Conservation (phyloP, 30 jellyfish, hydroid and myxozoan species). For the Mastigias papua region DNA sequence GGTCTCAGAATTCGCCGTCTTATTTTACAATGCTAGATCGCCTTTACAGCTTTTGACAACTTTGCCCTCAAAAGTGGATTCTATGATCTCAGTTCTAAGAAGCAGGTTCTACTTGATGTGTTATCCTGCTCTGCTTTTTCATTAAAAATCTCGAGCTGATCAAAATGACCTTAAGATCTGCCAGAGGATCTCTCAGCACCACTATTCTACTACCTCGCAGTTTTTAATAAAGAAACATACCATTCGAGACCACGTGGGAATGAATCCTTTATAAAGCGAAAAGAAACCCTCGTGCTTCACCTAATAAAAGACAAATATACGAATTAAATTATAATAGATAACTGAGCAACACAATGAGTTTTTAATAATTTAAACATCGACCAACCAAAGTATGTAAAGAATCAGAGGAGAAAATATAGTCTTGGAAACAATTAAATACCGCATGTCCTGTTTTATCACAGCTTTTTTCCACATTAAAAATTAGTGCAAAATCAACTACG, state of each 20-base stretch:
- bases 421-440: no score
- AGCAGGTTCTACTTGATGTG: neutral
- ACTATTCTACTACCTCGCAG: neutral
- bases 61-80: neutral
- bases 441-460: no score
- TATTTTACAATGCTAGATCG: neutral
- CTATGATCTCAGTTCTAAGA: neutral
- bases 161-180: no score
- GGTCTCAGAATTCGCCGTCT: neutral
- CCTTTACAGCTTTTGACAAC: neutral
- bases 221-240: conserved; percentile 41
- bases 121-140: neutral
- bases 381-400: neutral
- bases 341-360: neutral
- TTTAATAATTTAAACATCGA: no score
- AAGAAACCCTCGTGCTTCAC: conserved; percentile 93
- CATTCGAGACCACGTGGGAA: conserved; percentile 98
- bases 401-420: neutral
- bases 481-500: no score
- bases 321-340: neutral
- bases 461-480: no score
- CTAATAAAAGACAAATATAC: conserved; percentile 29
- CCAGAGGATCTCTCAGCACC: no score
- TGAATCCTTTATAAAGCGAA: conserved; percentile 94
- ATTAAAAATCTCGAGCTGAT: neutral